Conservation (phyloP, 2,113 vertebrate genomes). For the Hoplias malabaricus region DNA sequence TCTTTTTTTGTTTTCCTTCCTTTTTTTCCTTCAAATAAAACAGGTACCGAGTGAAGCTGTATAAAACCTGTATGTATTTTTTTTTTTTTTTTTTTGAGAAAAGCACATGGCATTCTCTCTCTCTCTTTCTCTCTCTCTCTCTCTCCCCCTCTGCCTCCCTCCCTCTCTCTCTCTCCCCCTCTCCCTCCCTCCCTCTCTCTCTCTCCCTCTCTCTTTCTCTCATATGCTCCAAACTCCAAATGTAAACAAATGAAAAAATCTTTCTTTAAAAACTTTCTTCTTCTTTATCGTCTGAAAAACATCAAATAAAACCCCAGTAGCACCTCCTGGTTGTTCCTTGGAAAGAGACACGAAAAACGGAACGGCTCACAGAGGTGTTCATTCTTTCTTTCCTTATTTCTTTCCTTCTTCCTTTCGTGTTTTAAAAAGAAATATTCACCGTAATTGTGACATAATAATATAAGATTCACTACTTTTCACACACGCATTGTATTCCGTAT, state of each 20-base stretch:
- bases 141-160: constrained; percentile 94
- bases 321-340: constrained; percentile 74
- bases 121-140: constrained; percentile 89
- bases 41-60: constrained; percentile 99
- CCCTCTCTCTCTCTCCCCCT: constrained; percentile 90
- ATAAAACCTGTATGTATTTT: constrained; percentile 83
- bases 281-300: constrained; percentile 76
- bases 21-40: too few species aligned
- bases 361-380: constrained; percentile 50
- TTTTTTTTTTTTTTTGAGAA: too few species aligned
- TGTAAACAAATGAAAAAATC: constrained; percentile 67
- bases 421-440: constrained; percentile 75
- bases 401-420: too few species aligned
- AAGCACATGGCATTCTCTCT: constrained; percentile 90
- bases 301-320: constrained; percentile 75
- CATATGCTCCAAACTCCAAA: constrained; percentile 86
- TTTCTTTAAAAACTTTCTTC: constrained; percentile 81
- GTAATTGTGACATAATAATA: constrained; percentile 78
- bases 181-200: constrained; percentile 88
- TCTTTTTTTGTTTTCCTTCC: too few species aligned
- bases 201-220: constrained; percentile 89
- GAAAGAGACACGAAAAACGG: too few species aligned
- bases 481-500: constrained; percentile 77
- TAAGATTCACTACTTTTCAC: constrained; percentile 93
- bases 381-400: too few species aligned